Evolutionary conservation across 2,797 vertebrate genomes (phyloP), one percentile per base, ranked within the genome.

Genomic region (Xenopus petersii): DNA sequence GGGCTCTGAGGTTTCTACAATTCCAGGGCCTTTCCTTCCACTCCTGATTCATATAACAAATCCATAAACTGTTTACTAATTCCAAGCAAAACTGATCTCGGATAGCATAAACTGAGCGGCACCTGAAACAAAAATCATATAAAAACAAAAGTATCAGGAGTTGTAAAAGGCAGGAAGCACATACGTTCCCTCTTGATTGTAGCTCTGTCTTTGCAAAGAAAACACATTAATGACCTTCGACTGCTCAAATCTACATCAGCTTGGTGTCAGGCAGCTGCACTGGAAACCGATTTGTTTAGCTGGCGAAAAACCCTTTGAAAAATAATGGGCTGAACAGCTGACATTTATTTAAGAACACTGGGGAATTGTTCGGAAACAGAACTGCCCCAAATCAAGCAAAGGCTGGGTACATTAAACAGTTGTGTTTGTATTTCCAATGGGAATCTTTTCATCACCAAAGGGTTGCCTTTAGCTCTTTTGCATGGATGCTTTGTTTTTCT

Each of bases 101-200:
- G 9, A 61, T 12, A 5, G 24, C 59, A 11, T 24, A 30, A 24
- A 12, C 59, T 30, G 59, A 12, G 15, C 4, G 2, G 49, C 49
- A 51, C 49, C 54, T 56, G 54, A 56, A 42, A 60, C 58, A 60
- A 60, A 64, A 51, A 59, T 12, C 17, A 24, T 71, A 42, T 42
- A 61, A 71, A 67, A 77, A 77, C 75, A 67, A n/a, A 33, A 59
- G 42, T 62, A 54, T 58, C 55, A 71, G 30, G 26, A 51, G 64
- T 47, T 61, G n/a, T 61, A 66, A 49, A 71, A 51, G 58, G 62
- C 75, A 72, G 75, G 75, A 77, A 77, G 55, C 70, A 76, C 63
- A 36, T 13, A 54, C 33, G 61, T 71, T 70, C 67, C 62, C 74
- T 65, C 64, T 56, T 70, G 67, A 71, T 51, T 42, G 13, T 58